Evolutionary conservation across 37 sponge, comb jelly and placozoan species (phyloP), one percentile per base, ranked within the genome.

Genomic region (Eunapius fragilis): DNA sequence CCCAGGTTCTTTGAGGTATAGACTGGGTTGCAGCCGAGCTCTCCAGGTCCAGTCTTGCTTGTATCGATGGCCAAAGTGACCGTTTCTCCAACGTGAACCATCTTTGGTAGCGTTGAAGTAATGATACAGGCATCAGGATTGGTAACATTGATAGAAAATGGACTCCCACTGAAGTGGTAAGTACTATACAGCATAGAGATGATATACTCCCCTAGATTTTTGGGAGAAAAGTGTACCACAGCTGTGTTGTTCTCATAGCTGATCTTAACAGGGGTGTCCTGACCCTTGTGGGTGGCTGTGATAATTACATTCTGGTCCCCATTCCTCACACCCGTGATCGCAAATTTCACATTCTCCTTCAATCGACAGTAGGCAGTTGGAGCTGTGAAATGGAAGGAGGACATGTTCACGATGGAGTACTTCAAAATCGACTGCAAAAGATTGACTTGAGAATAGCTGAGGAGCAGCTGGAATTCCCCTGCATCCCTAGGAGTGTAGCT

Each of bases 121-220:
- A 90, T 24, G 27, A 49, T 83, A 38, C 88, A 87, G n/a, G 49
- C 69, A 45, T 80, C 84, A 2, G 96, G 96, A 50, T 95, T 84
- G 32, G 83, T 37, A 28, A 95, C 84, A 25, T 80, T 50, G 7
- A 88, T 77, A n/a, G 70, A 70, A 82, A 94, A 96, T 2, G 96
- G 96, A 78, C 92, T 87, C 33, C 95, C 96, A 67, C 75, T 78
- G 38, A 96, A 80, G 38, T 91, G 75, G 31, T 91, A 75, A 0
- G 77, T 89, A 0, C 71, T 77, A 34, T 74, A 76, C 37, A 72
- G 86, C 27, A 96, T 85, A 28, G 84, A 41, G 9, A 96, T 87
- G 6, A 26, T 31, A 75, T 96, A 94, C 31, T 90, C 81, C 22
- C 96, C 96, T 1, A 82, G 76, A 3, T 82, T 49, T 37, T 91